Conservation (phyloP, 1,140 invertebrate genomes). For the Holotrichia oblita region DNA sequence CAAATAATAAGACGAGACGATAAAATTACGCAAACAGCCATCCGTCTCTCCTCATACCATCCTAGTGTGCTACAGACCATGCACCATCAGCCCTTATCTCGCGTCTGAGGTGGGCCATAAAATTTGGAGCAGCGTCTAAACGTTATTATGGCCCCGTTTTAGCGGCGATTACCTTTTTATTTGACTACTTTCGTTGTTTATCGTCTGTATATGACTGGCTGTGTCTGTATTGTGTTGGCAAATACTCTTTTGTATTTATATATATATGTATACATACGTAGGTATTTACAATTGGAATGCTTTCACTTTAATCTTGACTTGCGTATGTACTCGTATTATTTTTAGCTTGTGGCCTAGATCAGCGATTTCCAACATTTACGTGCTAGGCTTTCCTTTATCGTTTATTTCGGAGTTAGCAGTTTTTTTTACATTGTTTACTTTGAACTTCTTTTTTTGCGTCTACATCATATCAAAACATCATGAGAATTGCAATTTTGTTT, state of each 20-base stretch:
- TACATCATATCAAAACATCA: no score
- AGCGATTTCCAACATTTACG: not conserved
- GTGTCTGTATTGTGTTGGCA: not conserved
- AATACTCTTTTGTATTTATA: not conserved
- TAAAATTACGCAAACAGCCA: constrained; percentile 34
- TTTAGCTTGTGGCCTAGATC: not conserved
- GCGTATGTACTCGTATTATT: not conserved
- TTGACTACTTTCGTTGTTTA: not conserved
- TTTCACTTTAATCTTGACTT: not conserved
- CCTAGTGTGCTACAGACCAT: not conserved
- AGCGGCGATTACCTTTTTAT: constrained; percentile 19
- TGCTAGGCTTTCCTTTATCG: no score
- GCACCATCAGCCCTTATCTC: not conserved
- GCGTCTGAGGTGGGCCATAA: constrained; percentile 17
- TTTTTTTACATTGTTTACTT: no score
- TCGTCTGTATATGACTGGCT: not conserved
- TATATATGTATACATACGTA: not conserved
- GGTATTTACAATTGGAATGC: constrained; percentile 22
- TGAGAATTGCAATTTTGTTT: no score
- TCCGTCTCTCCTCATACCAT: not conserved
- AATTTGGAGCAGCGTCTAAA: constrained; percentile 15
- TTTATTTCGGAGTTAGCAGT: not conserved
- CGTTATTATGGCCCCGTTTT: constrained; percentile 13
- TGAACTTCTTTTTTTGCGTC: no score
- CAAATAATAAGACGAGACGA: constrained; percentile 35